phyloP scores from a whole-genome alignment of 2,113 vertebrate species.

The Notiomystis cincta region DNA sequence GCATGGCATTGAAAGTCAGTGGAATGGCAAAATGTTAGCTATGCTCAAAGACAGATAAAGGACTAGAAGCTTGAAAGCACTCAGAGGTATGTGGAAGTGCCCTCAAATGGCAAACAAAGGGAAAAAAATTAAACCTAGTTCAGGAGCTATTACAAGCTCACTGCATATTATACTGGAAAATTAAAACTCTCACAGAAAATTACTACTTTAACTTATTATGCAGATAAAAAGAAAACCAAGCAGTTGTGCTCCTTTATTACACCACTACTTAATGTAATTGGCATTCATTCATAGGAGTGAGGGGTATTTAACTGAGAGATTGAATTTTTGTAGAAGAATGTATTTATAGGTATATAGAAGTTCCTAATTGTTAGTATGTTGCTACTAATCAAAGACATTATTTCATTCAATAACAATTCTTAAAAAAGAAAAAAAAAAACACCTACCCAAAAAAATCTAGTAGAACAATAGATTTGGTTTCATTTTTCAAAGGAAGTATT shows the following conservation, averaged over 20 bases:
- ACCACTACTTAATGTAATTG: neutral
- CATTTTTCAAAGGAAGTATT: neutral
- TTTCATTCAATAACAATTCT: neutral
- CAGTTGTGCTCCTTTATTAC: neutral
- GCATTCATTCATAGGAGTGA: neutral
- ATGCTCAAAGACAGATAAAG: neutral
- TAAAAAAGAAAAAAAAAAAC: neutral
- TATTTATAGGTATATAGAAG: neutral
- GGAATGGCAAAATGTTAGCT: neutral
- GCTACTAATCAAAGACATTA: neutral
- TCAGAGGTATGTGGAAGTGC: neutral
- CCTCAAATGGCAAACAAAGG: neutral
- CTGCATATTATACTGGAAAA: neutral
- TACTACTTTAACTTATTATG: neutral
- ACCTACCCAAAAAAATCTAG: neutral
- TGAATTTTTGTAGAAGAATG: neutral
- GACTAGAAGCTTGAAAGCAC: neutral
- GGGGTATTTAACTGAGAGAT: neutral
- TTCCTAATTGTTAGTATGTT: neutral
- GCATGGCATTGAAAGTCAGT: neutral
- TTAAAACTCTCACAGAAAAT: neutral
- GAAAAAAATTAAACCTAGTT: neutral
- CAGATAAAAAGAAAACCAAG: neutral
- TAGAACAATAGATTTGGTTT: neutral
- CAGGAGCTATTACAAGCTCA: neutral